Conservation (phyloP, 2,797 vertebrate species). For the Luscinia luscinia region DNA sequence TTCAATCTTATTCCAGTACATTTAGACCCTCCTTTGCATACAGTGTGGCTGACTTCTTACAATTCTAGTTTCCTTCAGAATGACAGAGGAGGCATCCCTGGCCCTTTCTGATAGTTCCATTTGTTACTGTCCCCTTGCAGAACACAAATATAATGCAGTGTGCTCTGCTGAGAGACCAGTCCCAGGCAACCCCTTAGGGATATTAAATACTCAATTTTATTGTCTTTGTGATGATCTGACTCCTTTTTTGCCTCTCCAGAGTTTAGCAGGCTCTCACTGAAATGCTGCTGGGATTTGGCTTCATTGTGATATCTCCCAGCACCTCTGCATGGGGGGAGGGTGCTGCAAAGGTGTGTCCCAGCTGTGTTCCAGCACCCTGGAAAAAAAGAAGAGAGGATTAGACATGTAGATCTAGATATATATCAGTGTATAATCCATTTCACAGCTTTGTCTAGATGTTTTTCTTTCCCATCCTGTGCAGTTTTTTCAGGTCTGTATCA, state of each 20-base stretch:
- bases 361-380: not conserved
- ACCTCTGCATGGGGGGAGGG: not conserved
- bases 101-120: not conserved
- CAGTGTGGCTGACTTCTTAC: not conserved
- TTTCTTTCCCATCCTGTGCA: not conserved
- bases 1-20: conserved; percentile 27
- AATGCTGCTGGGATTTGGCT: not conserved
- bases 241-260: not conserved
- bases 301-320: not conserved
- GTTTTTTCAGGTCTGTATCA: not conserved
- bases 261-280: not conserved
- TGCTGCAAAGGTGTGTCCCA: not conserved
- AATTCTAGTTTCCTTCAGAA: not conserved
- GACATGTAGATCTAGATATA: fast-evolving
- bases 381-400: not conserved
- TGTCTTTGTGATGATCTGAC: not conserved
- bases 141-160: not conserved
- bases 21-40: not conserved
- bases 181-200: not conserved
- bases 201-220: not conserved
- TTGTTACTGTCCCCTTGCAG: conserved; percentile 38
- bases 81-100: not conserved
- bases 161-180: not conserved
- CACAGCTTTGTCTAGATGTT: not conserved
- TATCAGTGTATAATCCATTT: not conserved